Evolutionary conservation across 2,113 vertebrate species (phyloP), one percentile per base, ranked within the genome.

Genomic region (Toxostoma redivivum): DNA sequence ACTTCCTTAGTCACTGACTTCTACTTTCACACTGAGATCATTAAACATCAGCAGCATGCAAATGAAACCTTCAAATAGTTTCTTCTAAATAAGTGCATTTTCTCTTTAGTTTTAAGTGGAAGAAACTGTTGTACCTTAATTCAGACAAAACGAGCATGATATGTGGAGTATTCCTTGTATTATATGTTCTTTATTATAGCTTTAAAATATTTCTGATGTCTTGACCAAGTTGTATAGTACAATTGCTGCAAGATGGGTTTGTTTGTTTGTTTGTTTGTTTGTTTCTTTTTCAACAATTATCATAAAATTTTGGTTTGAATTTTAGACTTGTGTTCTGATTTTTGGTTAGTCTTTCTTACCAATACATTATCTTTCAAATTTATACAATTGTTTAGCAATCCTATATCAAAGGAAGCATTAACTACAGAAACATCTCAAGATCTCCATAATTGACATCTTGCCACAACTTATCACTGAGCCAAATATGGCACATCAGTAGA

Each of bases 201-300:
- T 37, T 61, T 84, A 40, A 15, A 23, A 47, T 56, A 48, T 4
- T 71, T 82, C 11, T 48, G 9, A 9, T 71, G 5, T 62, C 20
- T 77, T 42, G 24, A 72, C 1, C 25, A 69, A 81, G 4, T 12
- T 60, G 4, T 51, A 44, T 15, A 61, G 11, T 31, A 54, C 10
- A 78, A 69, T 69, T 72, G 15, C 5, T 57, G 2, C 24, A 76
- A 72, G 5, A 37, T 37, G 5, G 3, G 0, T 1, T 4, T 7
- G n/a, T n/a, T n/a, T n/a, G n/a, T n/a, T n/a, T n/a, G n/a, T n/a
- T n/a, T n/a, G n/a, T n/a, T n/a, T n/a, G n/a, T n/a, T n/a, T n/a
- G n/a, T n/a, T n/a, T n/a, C n/a, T n/a, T 48, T 50, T 60, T 3
- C 12, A 60, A 6, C 2, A 66, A 4, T 57, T 70, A 22, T 35